Evolutionary conservation across 2,888 invertebrate genomes (phyloP), one percentile per base, ranked within the genome.

Genomic region (Bembecia ichneumoniformis): DNA sequence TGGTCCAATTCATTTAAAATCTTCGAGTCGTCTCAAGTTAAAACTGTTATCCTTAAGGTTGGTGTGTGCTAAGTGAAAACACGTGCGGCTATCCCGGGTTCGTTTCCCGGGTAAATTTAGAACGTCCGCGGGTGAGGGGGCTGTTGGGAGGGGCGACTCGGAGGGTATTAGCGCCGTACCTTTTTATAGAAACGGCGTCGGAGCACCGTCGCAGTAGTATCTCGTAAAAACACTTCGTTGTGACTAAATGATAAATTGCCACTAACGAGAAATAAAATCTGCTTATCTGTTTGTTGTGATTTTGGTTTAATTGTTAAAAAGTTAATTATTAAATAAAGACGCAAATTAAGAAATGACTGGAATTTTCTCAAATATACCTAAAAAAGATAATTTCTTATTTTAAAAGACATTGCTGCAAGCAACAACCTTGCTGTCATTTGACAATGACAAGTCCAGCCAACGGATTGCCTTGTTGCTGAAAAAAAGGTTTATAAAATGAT

Each of bases 101-200:
- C 76, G 77, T 75, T 74, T 80, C 78, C 74, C 71, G 71, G 71
- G 70, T 84, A 84, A 81, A 78, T 78, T 80, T 86, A 82, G 86
- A 74, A 61, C 62, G 59, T 58, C 65, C 68, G 63, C 66, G 62
- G 67, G 64, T 61, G 60, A 55, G 36, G 35, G 47, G 35, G 67
- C 63, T 61, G 60, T 55, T 36, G 35, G 47, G 35, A 46, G 50
- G 50, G 45, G 40, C 47, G 49, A 44, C 13, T 44, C 46, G 60
- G 58, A 53, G 60, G 63, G 68, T 67, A 71, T 71, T 71, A 68
- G 74, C 74, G 74, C 75, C 76, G 77, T 71, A 71, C 82, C 84
- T 86, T 84, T 86, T 84, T 86, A 83, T 86, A 86, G 84, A 82
- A 74, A 64, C 77, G 69, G 68, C 68, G 73, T 63, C 73, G 69